A percentile compares a stretch with the other conserved stretches of the same genome.
phyloP scores from a whole-genome alignment of 2,797 vertebrate species.

The Myiothlypis chrysogaster region DNA sequence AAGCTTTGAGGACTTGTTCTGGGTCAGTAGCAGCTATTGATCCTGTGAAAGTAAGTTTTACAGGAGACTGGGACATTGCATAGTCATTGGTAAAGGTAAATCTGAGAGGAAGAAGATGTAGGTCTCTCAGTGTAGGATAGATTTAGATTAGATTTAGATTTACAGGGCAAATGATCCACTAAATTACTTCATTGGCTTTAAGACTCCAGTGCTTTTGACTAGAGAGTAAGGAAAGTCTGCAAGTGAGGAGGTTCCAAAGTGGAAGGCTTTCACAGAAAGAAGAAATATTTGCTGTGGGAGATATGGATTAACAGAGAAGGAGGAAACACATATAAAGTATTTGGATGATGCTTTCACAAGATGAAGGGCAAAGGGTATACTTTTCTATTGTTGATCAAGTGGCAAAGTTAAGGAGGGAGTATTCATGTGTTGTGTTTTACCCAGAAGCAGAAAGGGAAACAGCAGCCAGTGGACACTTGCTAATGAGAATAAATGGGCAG shows the following conservation, averaged over 20 bases:
- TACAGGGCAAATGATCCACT: not conserved
- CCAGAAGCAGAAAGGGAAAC: not conserved
- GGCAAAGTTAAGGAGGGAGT: not conserved
- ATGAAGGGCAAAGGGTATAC: not conserved
- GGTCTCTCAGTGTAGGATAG: not conserved
- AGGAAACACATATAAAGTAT: not conserved
- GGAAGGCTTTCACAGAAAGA: not conserved
- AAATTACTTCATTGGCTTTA: not conserved
- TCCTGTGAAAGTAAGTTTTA: not conserved
- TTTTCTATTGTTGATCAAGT: not conserved
- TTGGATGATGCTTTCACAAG: not conserved
- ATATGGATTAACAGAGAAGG: not conserved
- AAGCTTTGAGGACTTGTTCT: not conserved
- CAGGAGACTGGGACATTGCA: not conserved
- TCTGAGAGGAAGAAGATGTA: not conserved
- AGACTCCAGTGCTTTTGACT: not conserved
- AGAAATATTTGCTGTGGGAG: not conserved
- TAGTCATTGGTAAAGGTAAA: not conserved
- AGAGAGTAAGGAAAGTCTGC: not conserved
- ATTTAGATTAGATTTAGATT: not conserved
- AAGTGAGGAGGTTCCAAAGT: not conserved
- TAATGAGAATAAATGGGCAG: not conserved
- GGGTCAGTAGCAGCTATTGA: not conserved
- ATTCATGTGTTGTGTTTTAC: not conserved
- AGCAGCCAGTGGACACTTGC: not conserved